Percentiles rank a stretch among this genome's conserved stretches.
Conservation (phyloP, 2,888 invertebrate species). For the Drosophila merina region DNA sequence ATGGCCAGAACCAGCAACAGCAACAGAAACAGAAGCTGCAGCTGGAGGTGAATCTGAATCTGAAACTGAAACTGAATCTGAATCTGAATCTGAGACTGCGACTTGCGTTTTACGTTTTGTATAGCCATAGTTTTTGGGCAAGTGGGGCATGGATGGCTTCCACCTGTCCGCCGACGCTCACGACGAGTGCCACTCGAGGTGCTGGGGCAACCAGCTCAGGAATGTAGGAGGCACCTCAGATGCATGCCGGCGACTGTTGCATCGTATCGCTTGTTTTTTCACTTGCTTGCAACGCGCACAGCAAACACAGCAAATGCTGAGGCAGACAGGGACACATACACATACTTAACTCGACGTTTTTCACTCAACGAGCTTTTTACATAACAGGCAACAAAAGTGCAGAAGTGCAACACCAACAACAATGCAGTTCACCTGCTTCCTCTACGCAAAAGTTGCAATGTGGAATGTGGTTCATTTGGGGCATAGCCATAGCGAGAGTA, state of each 20-base stretch:
- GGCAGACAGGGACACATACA: slow-evolving; percentile 25
- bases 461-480: slow-evolving; percentile 73
- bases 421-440: slow-evolving; percentile 46
- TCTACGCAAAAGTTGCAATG: slow-evolving; percentile 70
- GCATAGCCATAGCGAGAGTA: slow-evolving; percentile 48
- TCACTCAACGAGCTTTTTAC: slow-evolving; percentile 76
- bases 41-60: slow-evolving; percentile 2
- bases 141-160: slow-evolving; percentile 17
- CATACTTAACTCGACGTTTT: slow-evolving; percentile 79
- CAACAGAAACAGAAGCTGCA: slow-evolving; percentile 9
- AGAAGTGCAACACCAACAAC: slow-evolving; percentile 71
- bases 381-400: slow-evolving; percentile 67
- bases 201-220: slow-evolving; percentile 44
- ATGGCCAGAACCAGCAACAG: slow-evolving; percentile 3
- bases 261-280: slow-evolving; percentile 57
- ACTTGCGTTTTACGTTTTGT: not conserved
- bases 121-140: slow-evolving; percentile 31
- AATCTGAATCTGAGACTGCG: not conserved
- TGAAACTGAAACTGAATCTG: slow-evolving; percentile 4
- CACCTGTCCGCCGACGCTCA: slow-evolving; percentile 54
- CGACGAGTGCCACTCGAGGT: slow-evolving; percentile 75
- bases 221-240: slow-evolving; percentile 20
- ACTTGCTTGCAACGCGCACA: not conserved
- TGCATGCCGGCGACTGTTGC: slow-evolving; percentile 34
- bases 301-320: not conserved